Percentiles rank a stretch among this genome's conserved stretches.
Conservation (phyloP, 1,140 invertebrate species). For the Ectropis grisescens region DNA sequence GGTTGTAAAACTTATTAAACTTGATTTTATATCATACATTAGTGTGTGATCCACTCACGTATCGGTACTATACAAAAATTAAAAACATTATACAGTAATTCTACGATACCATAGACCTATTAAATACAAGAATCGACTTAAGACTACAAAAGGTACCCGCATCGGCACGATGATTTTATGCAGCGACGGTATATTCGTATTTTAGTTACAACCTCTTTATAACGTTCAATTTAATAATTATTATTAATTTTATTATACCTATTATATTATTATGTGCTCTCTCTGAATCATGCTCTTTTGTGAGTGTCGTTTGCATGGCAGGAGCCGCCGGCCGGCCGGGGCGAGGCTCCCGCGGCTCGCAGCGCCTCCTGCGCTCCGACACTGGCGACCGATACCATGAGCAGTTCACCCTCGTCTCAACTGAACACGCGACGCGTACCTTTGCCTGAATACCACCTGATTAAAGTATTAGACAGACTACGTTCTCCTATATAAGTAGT, state of each 20-base stretch:
- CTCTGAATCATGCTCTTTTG: constrained; percentile 39
- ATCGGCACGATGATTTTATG: constrained; percentile 33
- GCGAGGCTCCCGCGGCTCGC: neutral
- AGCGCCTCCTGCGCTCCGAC: no score
- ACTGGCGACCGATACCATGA: no score
- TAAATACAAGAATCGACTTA: constrained; percentile 64
- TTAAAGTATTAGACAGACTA: no score
- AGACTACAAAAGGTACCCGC: constrained; percentile 44
- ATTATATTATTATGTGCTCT: constrained; percentile 36
- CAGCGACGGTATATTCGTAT: constrained; percentile 47
- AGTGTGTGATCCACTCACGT: constrained; percentile 33
- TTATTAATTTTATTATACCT: constrained; percentile 52
- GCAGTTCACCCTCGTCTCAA: no score
- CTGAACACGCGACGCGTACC: no score
- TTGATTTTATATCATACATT: constrained; percentile 53
- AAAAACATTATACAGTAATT: constrained; percentile 64
- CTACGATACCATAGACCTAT: constrained; percentile 63
- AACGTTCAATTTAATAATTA: constrained; percentile 54
- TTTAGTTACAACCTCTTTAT: constrained; percentile 65
- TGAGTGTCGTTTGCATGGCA: constrained; percentile 6
- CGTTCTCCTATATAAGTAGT: no score
- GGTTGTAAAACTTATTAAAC: constrained; percentile 49
- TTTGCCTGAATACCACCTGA: no score
- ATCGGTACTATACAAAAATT: constrained; percentile 66
- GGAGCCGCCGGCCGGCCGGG: constrained; percentile 1